These are phyloP conservation scores for Otolemur garnettii DNA, from an alignment of 2,113 vertebrate genomes.

Conservation along the genomic window DNA sequence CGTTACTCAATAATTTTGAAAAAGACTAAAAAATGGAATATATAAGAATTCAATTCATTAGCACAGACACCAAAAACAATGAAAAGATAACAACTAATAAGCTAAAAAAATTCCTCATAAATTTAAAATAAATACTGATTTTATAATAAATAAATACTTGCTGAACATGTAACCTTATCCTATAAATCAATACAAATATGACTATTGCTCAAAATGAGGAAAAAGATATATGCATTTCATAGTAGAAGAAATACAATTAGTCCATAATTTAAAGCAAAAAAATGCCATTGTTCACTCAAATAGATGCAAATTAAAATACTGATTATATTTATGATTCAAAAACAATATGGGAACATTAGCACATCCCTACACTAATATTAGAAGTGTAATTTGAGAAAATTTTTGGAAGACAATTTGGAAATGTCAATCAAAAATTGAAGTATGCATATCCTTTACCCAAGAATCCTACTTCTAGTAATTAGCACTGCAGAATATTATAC, in stretches of 20 bases:
- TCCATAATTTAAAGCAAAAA: slow-evolving; percentile 16
- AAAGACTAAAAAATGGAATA: neutral
- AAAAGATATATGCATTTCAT: neutral
- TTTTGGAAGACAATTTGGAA: neutral
- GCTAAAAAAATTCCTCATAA: neutral
- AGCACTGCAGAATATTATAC: neutral
- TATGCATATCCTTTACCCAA: neutral
- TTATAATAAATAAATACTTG: too few relatives aligned
- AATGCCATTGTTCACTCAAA: neutral
- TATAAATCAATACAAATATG: neutral
- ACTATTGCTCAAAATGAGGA: neutral
- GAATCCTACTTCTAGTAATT: neutral
- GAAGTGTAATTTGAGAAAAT: neutral
- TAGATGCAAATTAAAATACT: neutral
- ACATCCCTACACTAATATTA: neutral
- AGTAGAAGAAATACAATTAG: slow-evolving; percentile 9
- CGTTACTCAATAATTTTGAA: neutral
- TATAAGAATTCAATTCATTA: neutral
- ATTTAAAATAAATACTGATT: neutral
- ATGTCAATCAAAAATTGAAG: neutral
- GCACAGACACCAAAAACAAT: neutral
- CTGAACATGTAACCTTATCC: neutral
- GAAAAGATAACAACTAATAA: neutral
- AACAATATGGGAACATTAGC: neutral
- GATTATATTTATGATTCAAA: neutral